Evolutionary conservation across 2,888 invertebrate species (phyloP).

Genomic region (Gibbula magus): DNA sequence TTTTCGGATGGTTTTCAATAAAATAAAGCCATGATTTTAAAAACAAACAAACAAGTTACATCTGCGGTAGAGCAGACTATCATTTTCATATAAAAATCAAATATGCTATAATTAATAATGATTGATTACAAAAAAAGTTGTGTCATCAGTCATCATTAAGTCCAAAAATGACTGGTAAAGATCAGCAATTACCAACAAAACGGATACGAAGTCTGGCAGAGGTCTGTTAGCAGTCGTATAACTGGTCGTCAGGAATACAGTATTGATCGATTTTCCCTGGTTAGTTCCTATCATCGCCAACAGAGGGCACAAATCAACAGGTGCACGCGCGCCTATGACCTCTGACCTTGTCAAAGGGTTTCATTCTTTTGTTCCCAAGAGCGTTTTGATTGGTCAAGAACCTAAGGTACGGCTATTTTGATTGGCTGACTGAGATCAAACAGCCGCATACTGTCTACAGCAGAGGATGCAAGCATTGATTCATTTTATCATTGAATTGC

Average conservation of each 20-base stretch:
- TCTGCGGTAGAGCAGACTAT: too few species aligned
- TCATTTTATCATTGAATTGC: slow-evolving; percentile 20
- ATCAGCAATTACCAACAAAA: too few species aligned
- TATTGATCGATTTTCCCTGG: neutral
- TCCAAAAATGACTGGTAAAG: too few species aligned
- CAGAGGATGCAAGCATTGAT: slow-evolving; percentile 28
- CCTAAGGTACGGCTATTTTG: slow-evolving; percentile 31
- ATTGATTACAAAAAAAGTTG: too few species aligned
- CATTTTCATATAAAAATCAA: too few species aligned
- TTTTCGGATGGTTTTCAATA: too few species aligned
- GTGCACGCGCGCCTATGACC: slow-evolving; percentile 42
- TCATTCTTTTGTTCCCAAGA: slow-evolving; percentile 34
- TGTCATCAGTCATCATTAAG: too few species aligned
- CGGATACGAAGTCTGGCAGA: neutral
- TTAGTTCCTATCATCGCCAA: slow-evolving; percentile 3
- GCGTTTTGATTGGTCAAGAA: slow-evolving; percentile 36
- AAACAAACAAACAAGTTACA: too few species aligned
- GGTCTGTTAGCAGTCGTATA: neutral
- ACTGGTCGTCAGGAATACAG: neutral
- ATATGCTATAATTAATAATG: too few species aligned
- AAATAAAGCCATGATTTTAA: too few species aligned
- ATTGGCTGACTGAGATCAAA: slow-evolving; percentile 41
- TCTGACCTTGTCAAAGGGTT: slow-evolving; percentile 33
- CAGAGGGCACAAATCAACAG: slow-evolving; percentile 42
- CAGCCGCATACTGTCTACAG: slow-evolving; percentile 30